Base-by-base conservation (phyloP, 2,888 invertebrate genomes). In the Proisotoma minuta region DNA sequence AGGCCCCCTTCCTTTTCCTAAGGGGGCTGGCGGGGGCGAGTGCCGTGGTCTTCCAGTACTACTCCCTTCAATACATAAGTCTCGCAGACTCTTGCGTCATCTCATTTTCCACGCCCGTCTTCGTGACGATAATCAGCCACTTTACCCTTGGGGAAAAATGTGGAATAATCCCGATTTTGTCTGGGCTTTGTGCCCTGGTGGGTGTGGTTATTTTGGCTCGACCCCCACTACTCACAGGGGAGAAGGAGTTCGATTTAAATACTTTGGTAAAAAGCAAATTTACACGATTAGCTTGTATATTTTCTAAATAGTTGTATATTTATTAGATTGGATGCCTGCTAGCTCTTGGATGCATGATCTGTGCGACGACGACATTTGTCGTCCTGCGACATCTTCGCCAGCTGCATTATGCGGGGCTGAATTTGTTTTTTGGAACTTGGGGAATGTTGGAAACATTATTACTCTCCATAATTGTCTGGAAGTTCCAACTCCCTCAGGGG, bases 371-470 rank as follows among this genome's bases (percentile, higher is more conserved):
- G 8, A 65, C 68, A 1, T 93, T 91, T 77, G 87, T 93, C 57
- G 78, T 92, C 58, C 79, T 93, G 52, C 82, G 93, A 68, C 88
- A 91, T 24, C 82, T 93, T 18, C 91, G 91, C 79, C 88, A 87
- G 4, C 82, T 92, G 60, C 92, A 93, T 79, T 92, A 90, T 76
- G 89, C 91, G 52, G 89, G 92, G 47, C 91, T 91, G 39, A 90
- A 92, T 89, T 86, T 67, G 2, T 49, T 53, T 20, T 73, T 73
- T 48, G 70, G 70, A 20, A 34, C 59, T 22, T 73, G 67, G 65
- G 72, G 72, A 15, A 68, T 67, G 0, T 22, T 68, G 3, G 67
- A 73, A 27, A 67, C 61, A 28, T n/a, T 65, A 0, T 48, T 62
- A 10, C 29, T 72, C n/a, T 60, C 68, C 1, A 23, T 62, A 3